Conservation (phyloP, 2,888 invertebrate species). For the Eurois occulta region DNA sequence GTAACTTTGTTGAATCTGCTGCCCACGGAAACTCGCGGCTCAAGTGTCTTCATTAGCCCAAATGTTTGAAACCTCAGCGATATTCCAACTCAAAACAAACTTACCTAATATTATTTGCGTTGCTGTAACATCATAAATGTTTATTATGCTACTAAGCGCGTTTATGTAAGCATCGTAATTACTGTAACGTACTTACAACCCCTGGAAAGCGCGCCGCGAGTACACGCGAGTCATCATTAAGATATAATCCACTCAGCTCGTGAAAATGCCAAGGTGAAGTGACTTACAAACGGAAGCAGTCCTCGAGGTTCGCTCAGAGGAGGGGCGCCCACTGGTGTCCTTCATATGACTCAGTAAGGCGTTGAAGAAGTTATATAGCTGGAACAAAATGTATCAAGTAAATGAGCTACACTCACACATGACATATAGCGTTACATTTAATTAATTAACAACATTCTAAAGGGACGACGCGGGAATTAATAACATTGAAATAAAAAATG, state of each 20-base stretch:
- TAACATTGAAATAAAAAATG: constrained; percentile 32
- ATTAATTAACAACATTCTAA: constrained; percentile 45
- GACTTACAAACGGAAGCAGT: constrained; percentile 91
- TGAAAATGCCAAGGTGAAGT: constrained; percentile 61
- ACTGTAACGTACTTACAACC: constrained; percentile 37
- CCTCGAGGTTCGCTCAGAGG: constrained; percentile 92
- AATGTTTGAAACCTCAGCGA: constrained; percentile 42
- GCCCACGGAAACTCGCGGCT: constrained; percentile 36
- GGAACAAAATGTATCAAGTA: constrained; percentile 81
- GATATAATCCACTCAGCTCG: constrained; percentile 56
- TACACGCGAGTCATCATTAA: constrained; percentile 48
- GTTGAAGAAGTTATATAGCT: constrained; percentile 98
- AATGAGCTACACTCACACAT: constrained; percentile 21
- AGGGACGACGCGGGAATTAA: constrained; percentile 26
- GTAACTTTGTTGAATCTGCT: constrained; percentile 33
- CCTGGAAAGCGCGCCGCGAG: constrained; percentile 25
- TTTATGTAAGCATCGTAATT: constrained; percentile 43
- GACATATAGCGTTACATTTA: constrained; percentile 24
- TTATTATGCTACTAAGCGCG: constrained; percentile 40
- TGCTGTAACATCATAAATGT: constrained; percentile 43
- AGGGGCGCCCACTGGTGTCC: constrained; percentile 91
- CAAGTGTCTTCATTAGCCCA: constrained; percentile 48
- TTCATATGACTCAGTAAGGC: constrained; percentile 97
- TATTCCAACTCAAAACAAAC: constrained; percentile 38
- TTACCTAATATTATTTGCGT: constrained; percentile 31